Evolutionary conservation across 2,888 invertebrate genomes (phyloP), one percentile per base, ranked within the genome.

Genomic region (Arenicola marina): DNA sequence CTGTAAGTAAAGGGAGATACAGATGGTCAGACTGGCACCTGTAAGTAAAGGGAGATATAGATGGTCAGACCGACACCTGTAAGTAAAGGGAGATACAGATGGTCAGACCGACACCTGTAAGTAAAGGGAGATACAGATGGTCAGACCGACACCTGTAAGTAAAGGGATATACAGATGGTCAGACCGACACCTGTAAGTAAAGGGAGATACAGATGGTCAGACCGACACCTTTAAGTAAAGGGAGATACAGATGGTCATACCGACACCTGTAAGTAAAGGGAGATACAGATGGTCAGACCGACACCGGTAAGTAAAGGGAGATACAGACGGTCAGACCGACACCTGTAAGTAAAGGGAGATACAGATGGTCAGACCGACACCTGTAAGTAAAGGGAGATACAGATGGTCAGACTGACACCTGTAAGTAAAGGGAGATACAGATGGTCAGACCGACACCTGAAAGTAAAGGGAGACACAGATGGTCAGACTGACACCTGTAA

Each of bases 1-100:
- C n/a, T n/a, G n/a, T n/a, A n/a, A n/a, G 64, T 77, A 78, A 28
- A 78, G 65, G 1, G 76, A 76, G 24, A 78, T 78, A 18, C 74
- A 61, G 4, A 75, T 44, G 0, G 75, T 76, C 60, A 77, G 57
- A 29, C 71, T 62, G 46, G 76, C 71, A 45, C 73, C 77, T 77
- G 65, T 3, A 33, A 51, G 33, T 7, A 48, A 18, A 11, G 18
- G 38, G 38, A 18, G 38, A n/a, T n/a, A n/a, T n/a, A n/a, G n/a
- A n/a, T n/a, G n/a, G n/a, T n/a, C n/a, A n/a, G n/a, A n/a, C n/a
- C n/a, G n/a, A n/a, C n/a, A n/a, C n/a, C n/a, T n/a, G n/a, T n/a
- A n/a, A n/a, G 64, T 77, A 78, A 28, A 78, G 65, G 1, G 76
- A 76, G 24, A 78, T 78, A 18, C 74, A 61, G 4, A 75, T 44